Base-by-base conservation (phyloP, 2,113 vertebrate species). In the Pao palembangensis region DNA sequence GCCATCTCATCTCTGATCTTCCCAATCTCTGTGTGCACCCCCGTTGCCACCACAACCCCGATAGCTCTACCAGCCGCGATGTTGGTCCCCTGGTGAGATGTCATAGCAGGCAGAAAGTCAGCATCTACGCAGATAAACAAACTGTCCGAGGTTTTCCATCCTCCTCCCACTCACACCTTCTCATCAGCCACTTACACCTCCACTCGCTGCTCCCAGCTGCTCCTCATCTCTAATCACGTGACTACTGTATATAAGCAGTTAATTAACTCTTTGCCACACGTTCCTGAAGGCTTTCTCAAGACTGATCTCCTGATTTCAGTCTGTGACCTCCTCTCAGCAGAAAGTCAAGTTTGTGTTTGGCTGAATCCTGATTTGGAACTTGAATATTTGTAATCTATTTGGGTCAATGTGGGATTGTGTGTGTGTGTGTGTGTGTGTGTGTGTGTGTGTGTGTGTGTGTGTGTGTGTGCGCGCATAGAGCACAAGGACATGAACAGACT, bases 1-100 rank as follows among this genome's bases (percentile, higher is more conserved):
- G 88, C 91, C 91, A 92, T 92, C 80, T 92, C 89, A 25, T 92
- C 91, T 23, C 91, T 79, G 59, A 92, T 92, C 78, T 91, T 92
- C 6, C 91, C 91, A 1, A 92, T 92, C 75, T 92, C 91, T 1
- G 91, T 92, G 60, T 91, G 89, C 41, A 91, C 89, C 16, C 88
- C 91, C 0, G 91, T 91, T 1, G 91, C 90, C 55, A 91, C 81
- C 0, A 85, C 91, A 2, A 92, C 85, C 1, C 91, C 91, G 1
- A 90, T 89, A 23, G 91, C 91, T 73, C 88, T 80, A 0, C 91
- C 91, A 0, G 91, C 90, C 1, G 91, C 89, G 2, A 92, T 91
- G 73, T 92, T 92, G 31, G 91, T 92, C 1, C 91, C 91, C 91
- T 92, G 64, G 12, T 46, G 8, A 62, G 53, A 58, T 8, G 28